A percentile compares a stretch with the other conserved stretches of the same genome.
These are phyloP conservation scores for Agraylea sexmaculata DNA, from an alignment of 1,140 invertebrate species.

Conservation along the genomic window DNA sequence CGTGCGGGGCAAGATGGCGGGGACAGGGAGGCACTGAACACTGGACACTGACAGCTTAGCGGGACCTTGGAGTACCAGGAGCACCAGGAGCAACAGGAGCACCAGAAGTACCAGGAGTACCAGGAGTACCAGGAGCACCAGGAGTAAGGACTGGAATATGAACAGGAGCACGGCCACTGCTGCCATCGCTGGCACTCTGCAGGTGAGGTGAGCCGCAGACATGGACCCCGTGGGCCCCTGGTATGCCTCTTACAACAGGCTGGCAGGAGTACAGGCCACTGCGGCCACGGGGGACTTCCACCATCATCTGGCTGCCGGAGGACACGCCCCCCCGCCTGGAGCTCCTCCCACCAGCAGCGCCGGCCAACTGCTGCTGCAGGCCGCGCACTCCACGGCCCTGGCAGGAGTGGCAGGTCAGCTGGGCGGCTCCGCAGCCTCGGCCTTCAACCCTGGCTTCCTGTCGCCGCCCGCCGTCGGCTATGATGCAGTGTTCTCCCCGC, in stretches of 20 bases:
- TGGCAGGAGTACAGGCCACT: conserved; percentile 47
- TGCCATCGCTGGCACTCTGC: no score
- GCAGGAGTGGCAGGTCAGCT: conserved; percentile 48
- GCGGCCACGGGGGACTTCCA: conserved; percentile 49
- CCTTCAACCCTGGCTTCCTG: conserved; percentile 57
- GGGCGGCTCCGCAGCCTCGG: conserved; percentile 42
- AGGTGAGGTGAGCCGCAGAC: conserved; percentile 22
- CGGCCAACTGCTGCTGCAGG: conserved; percentile 49
- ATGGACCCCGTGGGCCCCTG: conserved; percentile 73
- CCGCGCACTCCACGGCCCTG: conserved; percentile 47
- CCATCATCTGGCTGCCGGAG: conserved; percentile 45
- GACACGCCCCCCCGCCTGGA: conserved; percentile 30
- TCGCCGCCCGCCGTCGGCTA: conserved; percentile 55
- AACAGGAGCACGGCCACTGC: no score
- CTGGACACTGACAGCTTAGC: no score
- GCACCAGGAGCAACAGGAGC: no score
- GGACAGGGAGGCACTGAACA: no score
- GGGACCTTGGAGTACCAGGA: no score
- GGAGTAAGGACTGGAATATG: no score
- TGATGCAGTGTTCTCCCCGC: conserved; percentile 56
- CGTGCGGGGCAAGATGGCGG: no score
- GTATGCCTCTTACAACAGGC: conserved; percentile 63
- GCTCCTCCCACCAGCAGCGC: conserved; percentile 47
- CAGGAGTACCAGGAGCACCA: no score
- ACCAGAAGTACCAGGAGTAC: no score